Evolutionary conservation across 2,797 vertebrate genomes (phyloP).

Genomic region (Hephaestus fuliginosus): DNA sequence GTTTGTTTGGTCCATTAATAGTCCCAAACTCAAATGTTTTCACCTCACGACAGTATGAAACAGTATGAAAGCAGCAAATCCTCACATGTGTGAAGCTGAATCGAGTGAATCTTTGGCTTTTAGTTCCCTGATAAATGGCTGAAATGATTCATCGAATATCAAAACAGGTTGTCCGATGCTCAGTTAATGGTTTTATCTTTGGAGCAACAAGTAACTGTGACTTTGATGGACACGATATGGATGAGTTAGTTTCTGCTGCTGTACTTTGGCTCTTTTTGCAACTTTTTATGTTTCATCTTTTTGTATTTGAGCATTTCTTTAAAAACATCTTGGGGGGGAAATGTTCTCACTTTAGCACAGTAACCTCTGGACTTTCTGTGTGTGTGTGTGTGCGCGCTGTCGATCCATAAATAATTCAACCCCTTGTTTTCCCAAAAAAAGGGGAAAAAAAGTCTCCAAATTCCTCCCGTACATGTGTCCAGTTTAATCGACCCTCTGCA

Average conservation of each 20-base stretch:
- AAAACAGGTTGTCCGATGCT: background rate
- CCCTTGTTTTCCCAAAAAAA: slow-evolving; percentile 37
- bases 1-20: background rate
- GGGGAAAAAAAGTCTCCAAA: slow-evolving; percentile 43
- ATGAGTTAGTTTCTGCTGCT: background rate
- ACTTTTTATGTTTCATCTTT: slow-evolving; percentile 9
- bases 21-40: background rate
- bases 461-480: slow-evolving; percentile 70
- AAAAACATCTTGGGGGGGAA: slow-evolving; percentile 10
- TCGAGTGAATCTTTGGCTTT: background rate
- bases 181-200: background rate
- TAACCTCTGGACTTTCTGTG: background rate
- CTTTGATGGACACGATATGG: background rate
- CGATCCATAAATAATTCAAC: slow-evolving; percentile 41
- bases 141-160: background rate
- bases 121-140: background rate
- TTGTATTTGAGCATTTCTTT: background rate
- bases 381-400: background rate
- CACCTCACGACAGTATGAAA: background rate
- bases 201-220: background rate
- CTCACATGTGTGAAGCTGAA: background rate
- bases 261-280: background rate
- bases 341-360: slow-evolving; percentile 28
- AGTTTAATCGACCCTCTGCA: slow-evolving; percentile 50
- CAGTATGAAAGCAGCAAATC: background rate